Base-by-base conservation (phyloP, 2,797 vertebrate genomes). In the Neosilurus mollespiculum region DNA sequence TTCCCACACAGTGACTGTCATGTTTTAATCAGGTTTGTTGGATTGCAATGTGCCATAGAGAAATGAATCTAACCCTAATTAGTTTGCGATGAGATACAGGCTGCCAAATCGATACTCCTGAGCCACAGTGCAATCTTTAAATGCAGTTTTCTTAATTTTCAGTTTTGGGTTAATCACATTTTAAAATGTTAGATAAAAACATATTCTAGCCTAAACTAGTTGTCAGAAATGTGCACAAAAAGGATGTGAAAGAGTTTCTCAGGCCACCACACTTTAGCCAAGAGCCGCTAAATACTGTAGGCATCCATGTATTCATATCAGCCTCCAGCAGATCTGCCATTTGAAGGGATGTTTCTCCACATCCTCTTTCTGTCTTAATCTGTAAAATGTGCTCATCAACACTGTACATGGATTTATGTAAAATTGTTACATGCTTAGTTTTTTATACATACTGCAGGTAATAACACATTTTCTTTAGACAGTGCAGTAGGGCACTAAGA, bases 21-120 rank as follows among this genome's bases (percentile, higher is more conserved):
- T 34, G 9, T 30, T 59, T 76, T 59, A 22, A 76, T 34, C 72
- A 58, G 58, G 59, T 78, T 78, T 64, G 59, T 15, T 78, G 59
- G 37, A 49, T 78, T 78, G 37, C 37, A 37, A 11, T 16, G 10
- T 30, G n/a, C 37, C 37, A 12, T 51, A 24, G n/a, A 51, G 34
- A 59, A 59, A 37, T 37, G 18, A 11, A n/a, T 1, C 4, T 64
- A 10, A 78, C 22, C 34, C 4, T 49, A 24, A 51, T 26, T 43
- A 37, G 30, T 77, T 22, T 43, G 56, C 43, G 59, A 61, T 77
- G n/a, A 43, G 12, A 62, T 78, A 49, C 59, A 37, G 22, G 14
- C 58, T 62, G 22, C 62, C 14, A 62, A n/a, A 62, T 62, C 11
- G 3, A 61, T 61, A 10, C 75, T 77, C 22, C 9, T 58, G 53